Evolutionary conservation across 2,888 invertebrate species (phyloP).

Genomic region (Sthenelais limicola): DNA sequence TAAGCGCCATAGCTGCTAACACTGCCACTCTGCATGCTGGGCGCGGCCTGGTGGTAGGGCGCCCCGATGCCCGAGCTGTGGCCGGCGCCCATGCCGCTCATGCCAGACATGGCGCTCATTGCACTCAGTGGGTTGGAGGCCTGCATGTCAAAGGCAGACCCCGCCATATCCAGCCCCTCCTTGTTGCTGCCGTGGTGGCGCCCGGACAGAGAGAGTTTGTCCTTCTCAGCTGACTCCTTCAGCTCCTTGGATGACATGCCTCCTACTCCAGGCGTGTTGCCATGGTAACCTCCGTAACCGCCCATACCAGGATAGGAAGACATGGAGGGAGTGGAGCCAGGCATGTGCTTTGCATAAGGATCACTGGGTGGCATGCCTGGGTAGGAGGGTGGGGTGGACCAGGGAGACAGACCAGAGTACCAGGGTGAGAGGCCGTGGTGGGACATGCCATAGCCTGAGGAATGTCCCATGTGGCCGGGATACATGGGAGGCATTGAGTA

Average conservation of each 20-base stretch:
- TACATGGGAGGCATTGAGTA: constrained; percentile 35
- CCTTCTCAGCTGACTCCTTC: constrained; percentile 16
- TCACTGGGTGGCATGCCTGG: constrained; percentile 29
- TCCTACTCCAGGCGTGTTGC: constrained; percentile 9
- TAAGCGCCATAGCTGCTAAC: constrained; percentile 19
- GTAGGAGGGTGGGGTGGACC: constrained; percentile 22
- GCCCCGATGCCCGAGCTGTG: constrained; percentile 12
- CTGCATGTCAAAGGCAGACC: constrained; percentile 34
- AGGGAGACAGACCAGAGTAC: constrained; percentile 31
- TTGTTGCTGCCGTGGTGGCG: constrained; percentile 8
- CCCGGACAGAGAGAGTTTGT: constrained; percentile 1
- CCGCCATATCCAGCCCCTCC: constrained; percentile 18
- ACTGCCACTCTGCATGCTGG: constrained; percentile 23
- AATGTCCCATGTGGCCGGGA: constrained; percentile 33
- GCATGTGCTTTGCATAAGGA: constrained; percentile 35
- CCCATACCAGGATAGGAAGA: constrained; percentile 36
- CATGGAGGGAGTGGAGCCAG: constrained; percentile 19
- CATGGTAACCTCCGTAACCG: constrained; percentile 32
- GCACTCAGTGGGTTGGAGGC: constrained; percentile 24
- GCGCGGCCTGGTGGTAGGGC: constrained; percentile 29
- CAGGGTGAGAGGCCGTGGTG: constrained; percentile 25
- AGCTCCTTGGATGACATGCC: background rate
- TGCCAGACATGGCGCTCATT: constrained; percentile 23
- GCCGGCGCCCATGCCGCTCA: constrained; percentile 18
- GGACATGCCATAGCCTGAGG: constrained; percentile 30